phyloP scores from a whole-genome alignment of 1,140 invertebrate species.

The Euwallacea fornicatus region DNA sequence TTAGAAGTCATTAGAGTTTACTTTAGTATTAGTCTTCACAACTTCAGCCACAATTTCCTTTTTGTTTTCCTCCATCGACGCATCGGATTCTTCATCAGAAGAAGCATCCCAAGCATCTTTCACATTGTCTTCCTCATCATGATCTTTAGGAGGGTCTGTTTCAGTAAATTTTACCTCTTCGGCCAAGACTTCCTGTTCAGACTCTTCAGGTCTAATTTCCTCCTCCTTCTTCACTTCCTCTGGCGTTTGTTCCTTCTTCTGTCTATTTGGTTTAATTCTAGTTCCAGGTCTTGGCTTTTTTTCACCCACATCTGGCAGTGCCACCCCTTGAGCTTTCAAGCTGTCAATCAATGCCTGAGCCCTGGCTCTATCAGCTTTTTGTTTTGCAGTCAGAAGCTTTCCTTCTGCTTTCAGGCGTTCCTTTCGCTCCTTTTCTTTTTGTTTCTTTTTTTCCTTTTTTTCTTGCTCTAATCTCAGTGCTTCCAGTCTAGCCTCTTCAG shows the following conservation, averaged over 20 bases:
- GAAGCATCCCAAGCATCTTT: slow-evolving; percentile 52
- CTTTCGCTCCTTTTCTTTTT: slow-evolving; percentile 93
- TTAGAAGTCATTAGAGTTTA: too few species aligned
- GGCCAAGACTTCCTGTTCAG: slow-evolving; percentile 25
- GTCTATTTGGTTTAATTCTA: slow-evolving; percentile 72
- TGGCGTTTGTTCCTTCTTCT: slow-evolving; percentile 56
- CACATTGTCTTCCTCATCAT: slow-evolving; percentile 43
- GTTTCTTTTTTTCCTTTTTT: slow-evolving; percentile 87
- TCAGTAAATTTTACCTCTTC: slow-evolving; percentile 29
- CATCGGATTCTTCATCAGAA: slow-evolving; percentile 55
- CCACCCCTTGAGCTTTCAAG: slow-evolving; percentile 80
- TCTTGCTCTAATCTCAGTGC: slow-evolving; percentile 78
- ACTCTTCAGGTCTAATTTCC: slow-evolving; percentile 6
- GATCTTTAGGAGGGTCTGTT: slow-evolving; percentile 41
- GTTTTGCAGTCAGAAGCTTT: slow-evolving; percentile 88
- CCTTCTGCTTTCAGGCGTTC: slow-evolving; percentile 93
- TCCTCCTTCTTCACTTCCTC: slow-evolving; percentile 12
- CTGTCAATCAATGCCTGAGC: slow-evolving; percentile 86
- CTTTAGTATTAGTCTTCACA: too few species aligned
- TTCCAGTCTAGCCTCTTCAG: slow-evolving; percentile 72
- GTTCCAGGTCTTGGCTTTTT: slow-evolving; percentile 74
- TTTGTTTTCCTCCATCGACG: slow-evolving; percentile 56
- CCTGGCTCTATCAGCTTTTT: slow-evolving; percentile 85
- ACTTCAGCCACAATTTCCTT: neutral
- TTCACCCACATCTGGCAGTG: slow-evolving; percentile 68